Conservation (phyloP, 2,113 vertebrate species). For the Cochlearius cochlearius region DNA sequence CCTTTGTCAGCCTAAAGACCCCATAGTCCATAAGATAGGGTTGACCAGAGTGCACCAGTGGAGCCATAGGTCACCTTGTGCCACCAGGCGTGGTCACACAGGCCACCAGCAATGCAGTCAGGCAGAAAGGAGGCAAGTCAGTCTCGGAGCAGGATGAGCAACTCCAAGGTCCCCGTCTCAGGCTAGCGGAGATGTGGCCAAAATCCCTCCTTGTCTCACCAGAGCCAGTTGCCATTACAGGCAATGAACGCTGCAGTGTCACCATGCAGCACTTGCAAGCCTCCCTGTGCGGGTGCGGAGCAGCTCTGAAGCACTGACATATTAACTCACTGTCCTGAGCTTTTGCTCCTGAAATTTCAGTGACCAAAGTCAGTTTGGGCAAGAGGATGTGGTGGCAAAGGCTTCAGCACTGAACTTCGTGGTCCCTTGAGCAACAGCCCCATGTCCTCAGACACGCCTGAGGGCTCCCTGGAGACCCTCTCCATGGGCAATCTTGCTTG, state of each 20-base stretch:
- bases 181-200: neutral
- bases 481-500: neutral
- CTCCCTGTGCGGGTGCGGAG: neutral
- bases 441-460: accelerated
- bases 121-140: neutral
- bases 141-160: neutral
- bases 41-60: accelerated
- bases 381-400: neutral
- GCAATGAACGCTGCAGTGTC: neutral
- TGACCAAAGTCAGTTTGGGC: neutral
- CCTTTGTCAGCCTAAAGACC: neutral
- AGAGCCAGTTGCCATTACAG: neutral
- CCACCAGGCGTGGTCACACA: accelerated
- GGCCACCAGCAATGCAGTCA: neutral
- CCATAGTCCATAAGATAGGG: neutral
- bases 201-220: neutral
- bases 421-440: neutral
- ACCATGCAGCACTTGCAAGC: neutral
- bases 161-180: neutral
- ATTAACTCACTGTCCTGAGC: neutral
- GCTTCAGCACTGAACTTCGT: neutral
- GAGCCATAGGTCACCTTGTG: neutral
- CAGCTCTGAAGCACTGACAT: accelerated
- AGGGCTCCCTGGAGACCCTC: neutral
- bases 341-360: neutral